These are phyloP conservation scores for Chloropsis cyanopogon DNA, from an alignment of 2,113 vertebrate species.

Conservation along the genomic window DNA sequence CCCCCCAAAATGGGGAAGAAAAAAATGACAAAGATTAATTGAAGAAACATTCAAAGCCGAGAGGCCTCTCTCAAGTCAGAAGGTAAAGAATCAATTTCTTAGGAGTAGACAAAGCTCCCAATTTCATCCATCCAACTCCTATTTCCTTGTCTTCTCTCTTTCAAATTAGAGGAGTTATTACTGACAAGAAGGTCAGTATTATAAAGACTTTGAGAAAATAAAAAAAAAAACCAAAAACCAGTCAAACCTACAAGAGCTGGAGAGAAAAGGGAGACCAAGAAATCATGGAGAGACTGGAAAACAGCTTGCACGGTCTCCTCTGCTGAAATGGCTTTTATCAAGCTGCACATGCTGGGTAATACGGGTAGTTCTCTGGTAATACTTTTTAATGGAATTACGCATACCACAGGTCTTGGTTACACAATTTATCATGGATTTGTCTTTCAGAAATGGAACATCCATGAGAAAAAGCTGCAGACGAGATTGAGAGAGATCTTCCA, in stretches of 20 bases:
- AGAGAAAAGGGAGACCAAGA: not conserved
- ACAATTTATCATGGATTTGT: not conserved
- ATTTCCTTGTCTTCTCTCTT: not conserved
- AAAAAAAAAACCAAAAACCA: fast-evolving
- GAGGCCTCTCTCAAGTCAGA: not conserved
- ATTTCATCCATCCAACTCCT: not conserved
- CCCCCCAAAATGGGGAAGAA: not conserved
- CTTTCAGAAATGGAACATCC: not conserved
- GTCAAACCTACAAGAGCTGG: not conserved
- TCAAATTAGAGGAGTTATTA: not conserved
- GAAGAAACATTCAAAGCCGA: not conserved
- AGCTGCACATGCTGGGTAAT: not conserved
- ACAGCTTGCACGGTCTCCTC: not conserved
- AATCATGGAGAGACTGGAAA: not conserved
- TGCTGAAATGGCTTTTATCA: not conserved
- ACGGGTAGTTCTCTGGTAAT: not conserved
- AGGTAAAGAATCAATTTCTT: not conserved
- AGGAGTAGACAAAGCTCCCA: not conserved
- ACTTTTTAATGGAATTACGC: not conserved
- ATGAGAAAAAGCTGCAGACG: not conserved
- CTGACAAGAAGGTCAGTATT: not conserved
- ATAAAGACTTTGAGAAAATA: not conserved
- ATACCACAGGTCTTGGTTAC: not conserved
- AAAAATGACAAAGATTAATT: not conserved
- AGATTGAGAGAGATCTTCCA: not conserved